Evolutionary conservation across 1,140 invertebrate genomes (phyloP).

Genomic region (Formica exsecta): DNA sequence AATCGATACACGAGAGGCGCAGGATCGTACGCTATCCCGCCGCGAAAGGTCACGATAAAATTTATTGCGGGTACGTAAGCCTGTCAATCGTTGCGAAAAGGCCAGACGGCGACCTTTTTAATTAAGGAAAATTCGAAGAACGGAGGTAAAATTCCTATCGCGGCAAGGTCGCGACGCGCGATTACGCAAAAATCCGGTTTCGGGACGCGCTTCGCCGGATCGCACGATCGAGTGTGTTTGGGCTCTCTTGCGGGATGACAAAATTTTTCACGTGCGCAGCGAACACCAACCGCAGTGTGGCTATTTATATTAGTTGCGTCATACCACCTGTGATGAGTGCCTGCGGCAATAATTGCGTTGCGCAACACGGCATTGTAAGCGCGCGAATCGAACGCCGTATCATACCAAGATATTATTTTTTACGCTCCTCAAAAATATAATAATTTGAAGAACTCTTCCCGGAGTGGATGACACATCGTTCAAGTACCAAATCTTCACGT

Average conservation of each 20-base stretch:
- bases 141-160: neutral
- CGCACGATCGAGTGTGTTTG: neutral
- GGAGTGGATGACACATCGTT: neutral
- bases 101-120: neutral
- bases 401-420: conserved; percentile 19
- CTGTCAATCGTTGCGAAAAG: neutral
- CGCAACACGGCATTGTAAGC: conserved; percentile 25
- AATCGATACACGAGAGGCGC: conserved; percentile 18
- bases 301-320: conserved; percentile 72
- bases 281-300: conserved; percentile 12
- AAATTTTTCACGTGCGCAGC: conserved; percentile 62
- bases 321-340: conserved; percentile 45
- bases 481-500: neutral
- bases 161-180: conserved; percentile 32
- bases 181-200: conserved; percentile 41
- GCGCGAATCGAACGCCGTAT: conserved; percentile 20
- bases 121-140: conserved; percentile 41
- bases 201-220: conserved; percentile 1
- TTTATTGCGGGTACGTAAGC: neutral
- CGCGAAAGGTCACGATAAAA: conserved; percentile 42
- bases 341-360: conserved; percentile 68
- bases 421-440: conserved; percentile 1
- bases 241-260: conserved; percentile 46
- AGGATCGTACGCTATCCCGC: neutral
- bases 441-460: conserved; percentile 25